Percentiles rank a stretch among this genome's conserved stretches.
Evolutionary conservation across 2,888 invertebrate species (phyloP).

Genomic region (Bombylius major): DNA sequence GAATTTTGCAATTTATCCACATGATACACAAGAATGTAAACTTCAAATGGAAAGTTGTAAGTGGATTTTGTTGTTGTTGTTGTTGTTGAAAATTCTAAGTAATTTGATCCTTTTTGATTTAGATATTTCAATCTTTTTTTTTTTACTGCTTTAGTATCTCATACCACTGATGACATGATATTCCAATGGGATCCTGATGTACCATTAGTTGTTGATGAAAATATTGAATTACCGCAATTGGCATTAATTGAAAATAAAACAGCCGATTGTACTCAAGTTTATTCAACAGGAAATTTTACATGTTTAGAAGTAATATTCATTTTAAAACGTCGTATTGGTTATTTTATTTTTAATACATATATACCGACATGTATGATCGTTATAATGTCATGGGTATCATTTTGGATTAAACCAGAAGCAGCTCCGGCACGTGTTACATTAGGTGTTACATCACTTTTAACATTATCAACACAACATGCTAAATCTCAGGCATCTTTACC

Average conservation of each 20-base stretch:
- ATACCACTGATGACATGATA: constrained; percentile 77
- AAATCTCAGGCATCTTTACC: constrained; percentile 88
- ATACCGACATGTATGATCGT: constrained; percentile 90
- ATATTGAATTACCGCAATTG: constrained; percentile 78
- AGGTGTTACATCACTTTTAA: constrained; percentile 80
- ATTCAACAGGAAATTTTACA: constrained; percentile 62
- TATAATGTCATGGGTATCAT: constrained; percentile 94
- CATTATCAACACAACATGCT: constrained; percentile 82
- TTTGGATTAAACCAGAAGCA: constrained; percentile 92
- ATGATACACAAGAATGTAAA: constrained; percentile 88
- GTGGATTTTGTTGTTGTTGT: constrained; percentile 24
- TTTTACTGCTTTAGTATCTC: constrained; percentile 52
- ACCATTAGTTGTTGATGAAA: constrained; percentile 74
- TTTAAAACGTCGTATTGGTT: constrained; percentile 75
- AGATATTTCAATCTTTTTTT: not conserved
- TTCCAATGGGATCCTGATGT: constrained; percentile 84
- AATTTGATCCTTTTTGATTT: not conserved
- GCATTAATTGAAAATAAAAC: constrained; percentile 79
- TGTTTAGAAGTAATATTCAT: constrained; percentile 85
- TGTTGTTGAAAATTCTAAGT: not conserved
- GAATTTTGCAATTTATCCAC: constrained; percentile 90
- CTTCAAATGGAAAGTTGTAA: constrained; percentile 90
- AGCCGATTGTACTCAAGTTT: constrained; percentile 72
- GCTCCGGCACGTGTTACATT: constrained; percentile 86
- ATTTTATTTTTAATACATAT: constrained; percentile 87